A percentile compares a stretch with the other conserved stretches of the same genome.
These are phyloP conservation scores for Rosalia funebris DNA, from an alignment of 2,888 invertebrate species.

Conservation along the genomic window DNA sequence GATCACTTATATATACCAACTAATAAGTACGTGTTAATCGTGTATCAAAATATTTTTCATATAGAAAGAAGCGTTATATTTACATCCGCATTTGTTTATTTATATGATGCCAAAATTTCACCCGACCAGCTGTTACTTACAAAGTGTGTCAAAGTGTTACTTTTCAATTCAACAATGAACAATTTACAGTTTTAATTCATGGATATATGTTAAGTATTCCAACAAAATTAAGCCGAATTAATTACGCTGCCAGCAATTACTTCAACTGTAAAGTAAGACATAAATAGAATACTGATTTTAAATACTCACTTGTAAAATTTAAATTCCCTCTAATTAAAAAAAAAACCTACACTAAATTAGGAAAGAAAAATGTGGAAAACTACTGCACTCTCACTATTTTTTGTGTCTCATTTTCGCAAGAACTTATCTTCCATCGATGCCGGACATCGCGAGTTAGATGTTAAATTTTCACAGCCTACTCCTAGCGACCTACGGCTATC, in stretches of 20 bases:
- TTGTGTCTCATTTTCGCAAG: constrained; percentile 33
- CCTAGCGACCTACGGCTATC: constrained; percentile 40
- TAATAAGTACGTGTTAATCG: too few relatives aligned
- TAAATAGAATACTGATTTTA: constrained; percentile 3
- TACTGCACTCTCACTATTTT: constrained; percentile 27
- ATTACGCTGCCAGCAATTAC: background rate
- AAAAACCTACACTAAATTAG: constrained; percentile 22
- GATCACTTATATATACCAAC: too few relatives aligned
- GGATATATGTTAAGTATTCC: constrained; percentile 16
- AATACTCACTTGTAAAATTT: constrained; percentile 11
- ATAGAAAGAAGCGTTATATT: too few relatives aligned
- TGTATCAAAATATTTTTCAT: too few relatives aligned
- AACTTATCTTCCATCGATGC: constrained; percentile 14
- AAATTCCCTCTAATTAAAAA: background rate
- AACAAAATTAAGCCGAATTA: background rate
- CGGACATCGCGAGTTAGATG: constrained; percentile 30
- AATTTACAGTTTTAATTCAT: constrained; percentile 8
- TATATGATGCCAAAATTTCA: background rate
- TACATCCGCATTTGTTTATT: background rate
- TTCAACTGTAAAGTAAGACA: constrained; percentile 1
- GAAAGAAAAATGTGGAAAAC: constrained; percentile 14
- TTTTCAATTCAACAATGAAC: background rate
- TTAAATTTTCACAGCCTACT: constrained; percentile 22
- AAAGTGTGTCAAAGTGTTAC: background rate
- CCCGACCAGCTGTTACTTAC: background rate